Base-by-base conservation (phyloP, 2,113 vertebrate genomes). In the Spilogale gracilis region DNA sequence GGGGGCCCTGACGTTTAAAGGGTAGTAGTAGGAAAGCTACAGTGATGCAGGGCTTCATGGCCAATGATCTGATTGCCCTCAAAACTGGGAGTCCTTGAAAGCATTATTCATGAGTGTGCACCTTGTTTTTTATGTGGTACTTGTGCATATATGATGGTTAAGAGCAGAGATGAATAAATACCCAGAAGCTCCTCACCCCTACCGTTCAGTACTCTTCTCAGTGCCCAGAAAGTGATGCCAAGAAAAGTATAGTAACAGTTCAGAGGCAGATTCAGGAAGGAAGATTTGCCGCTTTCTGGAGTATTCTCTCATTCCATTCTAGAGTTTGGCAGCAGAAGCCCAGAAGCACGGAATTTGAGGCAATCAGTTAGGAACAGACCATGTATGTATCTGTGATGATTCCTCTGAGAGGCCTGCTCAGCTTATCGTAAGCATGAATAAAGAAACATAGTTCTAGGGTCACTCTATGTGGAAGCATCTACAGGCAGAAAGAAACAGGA, bases 321-420 rank as follows among this genome's bases (percentile, higher is more conserved):
- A 80, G 18, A n/a, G 27, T 88, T 63, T n/a, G n/a, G 17, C 9
- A 50, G 54, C 6, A 78, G 32, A 71, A 84, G 27, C 43, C 5
- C 3, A 9, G 16, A 45, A 25, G 6, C 8, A 0, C 7, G 5
- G 30, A 20, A 12, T 8, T 32, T 60, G 25, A 9, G 30, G 2
- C 7, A 14, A n/a, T 71, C 67, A n/a, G 60, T 38, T 67, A 73
- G 48, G 50, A 80, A 56, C 0, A 6, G 85, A 27, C 1, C 0
- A 3, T 79, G 16, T 20, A 6, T 73, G 76, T 20, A 30, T 63
- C 30, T 84, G 32, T 14, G 6, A 6, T 2, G 23, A 9, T 18
- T 17, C 5, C 43, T 48, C 4, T 56, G 48, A 52, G 20, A 61
- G 63, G 14, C 7, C 21, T 58, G 14, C 21, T 30, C 4, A 71